Base-by-base conservation (phyloP, 2,113 vertebrate species). In the Peucedramus taeniatus region DNA sequence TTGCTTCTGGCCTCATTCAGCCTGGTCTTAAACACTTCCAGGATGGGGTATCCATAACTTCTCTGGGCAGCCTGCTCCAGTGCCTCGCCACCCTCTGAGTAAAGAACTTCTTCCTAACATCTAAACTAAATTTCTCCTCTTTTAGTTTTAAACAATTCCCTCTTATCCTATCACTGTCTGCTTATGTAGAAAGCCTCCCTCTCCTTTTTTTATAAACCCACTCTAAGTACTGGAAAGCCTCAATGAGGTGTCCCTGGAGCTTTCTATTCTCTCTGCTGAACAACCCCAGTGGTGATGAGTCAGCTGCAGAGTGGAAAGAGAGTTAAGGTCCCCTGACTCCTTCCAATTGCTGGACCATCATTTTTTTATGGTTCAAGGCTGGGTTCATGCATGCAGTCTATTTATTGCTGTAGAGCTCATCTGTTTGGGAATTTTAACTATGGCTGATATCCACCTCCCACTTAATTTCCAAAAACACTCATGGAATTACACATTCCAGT, bases 381-480 rank as follows among this genome's bases (percentile, higher is more conserved):
- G 39, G 15, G 8, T 60, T 78, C 39, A 39, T 45, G 28, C 54
- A 28, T 53, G 23, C 18, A 69, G 63, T 83, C 35, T 50, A 35
- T 91, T 61, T 63, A 94, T 54, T 95, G 63, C 47, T 61, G 53
- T 60, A 63, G 54, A 89, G 64, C 60, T 86, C 94, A 47, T 92
- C 60, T 95, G 33, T 92, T 94, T 83, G 90, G 54, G 90, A 88
- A 93, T 96, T 93, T 93, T 93, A 94, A 59, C 78, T 96, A 79
- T 85, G 93, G 70, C 84, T 93, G 87, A 87, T 89, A 95, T 42
- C 78, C 49, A 79, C 15, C 15, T 50, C 39, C 65, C 28, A 30
- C 59, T 95, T 89, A 22, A 94, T 76, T 89, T 96, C 84, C 70
- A 61, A 90, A 96, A 97, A 93, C 93, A 45, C 75, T 96, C 66